These are phyloP conservation scores for Andrena dorsata DNA, from an alignment of 2,888 invertebrate species.

Conservation along the genomic window DNA sequence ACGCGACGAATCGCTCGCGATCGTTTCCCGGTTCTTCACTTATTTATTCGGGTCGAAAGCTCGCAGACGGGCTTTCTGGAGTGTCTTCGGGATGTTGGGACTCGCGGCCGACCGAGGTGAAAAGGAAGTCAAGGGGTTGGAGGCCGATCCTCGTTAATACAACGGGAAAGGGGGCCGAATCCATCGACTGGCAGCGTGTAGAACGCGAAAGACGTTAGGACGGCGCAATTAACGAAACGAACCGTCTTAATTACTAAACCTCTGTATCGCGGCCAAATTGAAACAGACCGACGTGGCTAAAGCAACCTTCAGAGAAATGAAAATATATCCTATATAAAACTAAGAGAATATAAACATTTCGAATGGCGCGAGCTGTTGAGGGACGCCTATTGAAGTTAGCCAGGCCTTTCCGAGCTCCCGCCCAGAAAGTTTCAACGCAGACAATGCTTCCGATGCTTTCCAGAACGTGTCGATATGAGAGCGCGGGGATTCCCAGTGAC, in stretches of 20 bases:
- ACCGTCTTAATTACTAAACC: not conserved
- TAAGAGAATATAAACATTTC: too few relatives aligned
- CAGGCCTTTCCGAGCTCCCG: too few relatives aligned
- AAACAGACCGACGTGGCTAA: too few relatives aligned
- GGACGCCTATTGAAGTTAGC: too few relatives aligned
- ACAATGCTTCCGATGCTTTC: too few relatives aligned
- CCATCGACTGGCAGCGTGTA: not conserved
- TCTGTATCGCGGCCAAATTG: not conserved
- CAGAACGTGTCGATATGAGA: too few relatives aligned
- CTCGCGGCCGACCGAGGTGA: conserved; percentile 24
- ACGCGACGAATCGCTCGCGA: conserved; percentile 16
- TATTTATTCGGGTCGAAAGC: conserved; percentile 60
- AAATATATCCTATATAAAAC: too few relatives aligned
- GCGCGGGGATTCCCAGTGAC: too few relatives aligned
- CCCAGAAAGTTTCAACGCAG: too few relatives aligned
- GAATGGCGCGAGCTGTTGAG: too few relatives aligned
- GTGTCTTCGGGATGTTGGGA: conserved; percentile 37
- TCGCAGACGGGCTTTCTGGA: conserved; percentile 56
- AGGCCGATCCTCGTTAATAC: conserved; percentile 56
- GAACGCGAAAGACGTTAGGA: not conserved
- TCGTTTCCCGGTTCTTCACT: conserved; percentile 45
- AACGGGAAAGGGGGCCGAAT: conserved; percentile 14
- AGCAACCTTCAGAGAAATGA: too few relatives aligned
- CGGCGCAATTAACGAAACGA: not conserved
- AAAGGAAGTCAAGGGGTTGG: conserved; percentile 45